Conservation (phyloP, 2,888 invertebrate species). For the Lottia scabra region DNA sequence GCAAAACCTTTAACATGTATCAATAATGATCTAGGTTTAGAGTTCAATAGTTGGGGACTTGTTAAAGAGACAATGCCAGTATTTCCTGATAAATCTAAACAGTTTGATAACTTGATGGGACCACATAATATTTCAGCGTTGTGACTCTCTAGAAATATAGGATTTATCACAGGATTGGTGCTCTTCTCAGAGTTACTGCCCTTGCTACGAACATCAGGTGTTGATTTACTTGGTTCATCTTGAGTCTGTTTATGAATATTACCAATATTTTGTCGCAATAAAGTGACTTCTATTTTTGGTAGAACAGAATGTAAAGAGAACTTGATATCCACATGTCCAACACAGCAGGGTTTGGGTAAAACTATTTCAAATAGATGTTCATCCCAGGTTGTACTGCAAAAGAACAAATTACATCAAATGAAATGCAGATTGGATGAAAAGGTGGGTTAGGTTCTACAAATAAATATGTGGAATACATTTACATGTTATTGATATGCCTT, state of each 20-base stretch:
- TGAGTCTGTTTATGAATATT: constrained; percentile 71
- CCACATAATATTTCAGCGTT: constrained; percentile 93
- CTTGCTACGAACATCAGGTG: background rate
- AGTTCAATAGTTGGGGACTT: constrained; percentile 75
- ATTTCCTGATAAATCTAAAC: constrained; percentile 86
- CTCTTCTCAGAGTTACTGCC: constrained; percentile 11
- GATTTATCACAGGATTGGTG: constrained; percentile 51
- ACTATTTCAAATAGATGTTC: constrained; percentile 92
- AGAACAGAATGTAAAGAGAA: constrained; percentile 84
- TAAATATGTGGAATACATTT: no score
- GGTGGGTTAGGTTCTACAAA: no score
- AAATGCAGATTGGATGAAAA: no score
- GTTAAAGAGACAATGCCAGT: constrained; percentile 87
- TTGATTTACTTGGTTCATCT: background rate
- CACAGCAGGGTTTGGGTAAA: constrained; percentile 79
- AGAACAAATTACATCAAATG: constrained; percentile 20
- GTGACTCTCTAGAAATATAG: constrained; percentile 85
- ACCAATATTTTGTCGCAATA: constrained; percentile 78
- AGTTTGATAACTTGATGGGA: constrained; percentile 84
- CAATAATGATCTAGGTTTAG: constrained; percentile 63
- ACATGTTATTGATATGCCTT: no score
- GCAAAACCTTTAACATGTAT: constrained; percentile 64
- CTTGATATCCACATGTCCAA: constrained; percentile 91
- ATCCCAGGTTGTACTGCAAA: constrained; percentile 83
- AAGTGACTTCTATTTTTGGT: constrained; percentile 80